Percentiles rank a stretch among this genome's conserved stretches.
These are phyloP conservation scores for Ephestia elutella DNA, from an alignment of 1,140 invertebrate genomes.

Conservation along the genomic window DNA sequence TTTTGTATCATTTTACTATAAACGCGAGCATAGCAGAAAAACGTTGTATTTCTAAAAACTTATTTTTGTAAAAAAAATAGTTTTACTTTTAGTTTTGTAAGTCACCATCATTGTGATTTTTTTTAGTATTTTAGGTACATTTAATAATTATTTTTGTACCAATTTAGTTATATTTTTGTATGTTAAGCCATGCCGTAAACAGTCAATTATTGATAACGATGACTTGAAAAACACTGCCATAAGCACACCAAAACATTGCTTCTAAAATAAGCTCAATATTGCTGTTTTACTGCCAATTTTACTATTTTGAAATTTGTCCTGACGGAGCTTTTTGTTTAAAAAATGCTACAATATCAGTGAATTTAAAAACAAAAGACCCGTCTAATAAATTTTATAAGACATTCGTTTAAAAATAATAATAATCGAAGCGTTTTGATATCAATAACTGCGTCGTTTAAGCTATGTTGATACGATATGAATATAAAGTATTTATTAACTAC, in stretches of 20 bases:
- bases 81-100: slow-evolving; percentile 39
- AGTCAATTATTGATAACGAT: slow-evolving; percentile 34
- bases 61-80: slow-evolving; percentile 5
- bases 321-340: neutral
- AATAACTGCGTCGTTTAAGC: slow-evolving; percentile 13
- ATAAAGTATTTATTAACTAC: slow-evolving; percentile 68
- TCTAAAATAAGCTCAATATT: slow-evolving; percentile 26
- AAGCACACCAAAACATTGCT: slow-evolving; percentile 38
- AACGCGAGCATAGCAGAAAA: neutral
- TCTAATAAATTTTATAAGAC: neutral
- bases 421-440: neutral
- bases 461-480: slow-evolving; percentile 16
- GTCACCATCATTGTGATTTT: slow-evolving; percentile 62
- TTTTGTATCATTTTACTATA: slow-evolving; percentile 6
- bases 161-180: slow-evolving; percentile 30
- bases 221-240: slow-evolving; percentile 48
- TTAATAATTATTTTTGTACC: slow-evolving; percentile 62
- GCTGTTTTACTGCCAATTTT: slow-evolving; percentile 10
- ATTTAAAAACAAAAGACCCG: neutral
- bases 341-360: too few species aligned
- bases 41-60: neutral
- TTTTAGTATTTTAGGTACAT: slow-evolving; percentile 45
- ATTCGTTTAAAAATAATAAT: neutral
- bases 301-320: slow-evolving; percentile 9
- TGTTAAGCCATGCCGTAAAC: slow-evolving; percentile 1